A percentile compares a stretch with the other conserved stretches of the same genome.
phyloP scores from a whole-genome alignment of 2,113 vertebrate species.

The Coreoperca whiteheadi region DNA sequence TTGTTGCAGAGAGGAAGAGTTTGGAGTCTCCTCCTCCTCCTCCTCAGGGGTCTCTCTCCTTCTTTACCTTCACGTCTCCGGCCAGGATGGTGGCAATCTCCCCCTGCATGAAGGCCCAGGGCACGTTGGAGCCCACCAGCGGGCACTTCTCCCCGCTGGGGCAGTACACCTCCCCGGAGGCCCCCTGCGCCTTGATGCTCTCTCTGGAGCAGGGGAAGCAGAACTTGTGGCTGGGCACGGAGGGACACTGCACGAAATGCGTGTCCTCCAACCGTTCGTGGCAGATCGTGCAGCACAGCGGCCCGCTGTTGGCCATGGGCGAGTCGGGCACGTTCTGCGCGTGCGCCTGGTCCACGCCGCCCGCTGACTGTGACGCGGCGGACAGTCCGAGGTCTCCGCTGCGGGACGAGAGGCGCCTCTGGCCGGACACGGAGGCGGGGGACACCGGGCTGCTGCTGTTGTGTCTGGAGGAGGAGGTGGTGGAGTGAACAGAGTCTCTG shows the following conservation, averaged over 20 bases:
- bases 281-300: slow-evolving; percentile 96
- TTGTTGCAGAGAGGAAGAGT: too few relatives aligned
- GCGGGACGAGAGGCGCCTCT: slow-evolving; percentile 87
- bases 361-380: slow-evolving; percentile 27
- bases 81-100: slow-evolving; percentile 97
- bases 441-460: slow-evolving; percentile 92
- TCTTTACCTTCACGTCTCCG: slow-evolving; percentile 97
- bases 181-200: slow-evolving; percentile 97
- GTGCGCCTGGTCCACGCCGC: slow-evolving; percentile 85
- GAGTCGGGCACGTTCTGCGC: slow-evolving; percentile 93
- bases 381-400: slow-evolving; percentile 85
- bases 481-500: slow-evolving; percentile 92
- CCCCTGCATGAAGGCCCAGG: slow-evolving; percentile 99
- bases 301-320: slow-evolving; percentile 88
- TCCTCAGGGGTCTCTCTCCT: slow-evolving; percentile 95
- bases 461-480: slow-evolving; percentile 84
- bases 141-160: slow-evolving; percentile 98
- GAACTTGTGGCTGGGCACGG: slow-evolving; percentile 94
- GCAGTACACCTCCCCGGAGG: slow-evolving; percentile 95
- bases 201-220: slow-evolving; percentile 98
- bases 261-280: slow-evolving; percentile 97
- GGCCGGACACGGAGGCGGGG: slow-evolving; percentile 87
- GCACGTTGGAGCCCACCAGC: slow-evolving; percentile 94
- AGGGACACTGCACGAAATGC: slow-evolving; percentile 98
- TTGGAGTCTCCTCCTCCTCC: background rate